phyloP scores from a whole-genome alignment of 2,797 vertebrate species.

The Molossus molossus region DNA sequence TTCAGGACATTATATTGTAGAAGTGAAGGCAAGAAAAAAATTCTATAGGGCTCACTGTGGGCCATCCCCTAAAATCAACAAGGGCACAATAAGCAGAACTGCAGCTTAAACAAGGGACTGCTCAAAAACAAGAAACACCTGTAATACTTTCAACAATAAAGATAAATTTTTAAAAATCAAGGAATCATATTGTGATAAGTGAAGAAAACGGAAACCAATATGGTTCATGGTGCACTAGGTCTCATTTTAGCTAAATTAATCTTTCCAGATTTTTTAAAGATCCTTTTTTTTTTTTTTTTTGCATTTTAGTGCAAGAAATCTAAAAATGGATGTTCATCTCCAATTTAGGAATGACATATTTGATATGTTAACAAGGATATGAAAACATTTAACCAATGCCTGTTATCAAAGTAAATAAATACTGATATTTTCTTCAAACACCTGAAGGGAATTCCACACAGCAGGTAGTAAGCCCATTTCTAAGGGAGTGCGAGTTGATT shows the following conservation, averaged over 20 bases:
- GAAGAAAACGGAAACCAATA: not conserved
- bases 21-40: not conserved
- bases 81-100: not conserved
- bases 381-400: not conserved
- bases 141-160: no score
- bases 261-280: constrained; percentile 39
- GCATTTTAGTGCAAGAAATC: not conserved
- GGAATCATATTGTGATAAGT: not conserved
- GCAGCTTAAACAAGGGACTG: not conserved
- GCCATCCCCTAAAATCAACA: not conserved
- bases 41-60: not conserved
- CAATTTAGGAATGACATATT: not conserved
- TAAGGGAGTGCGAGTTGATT: not conserved
- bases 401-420: not conserved
- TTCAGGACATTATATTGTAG: not conserved
- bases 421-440: constrained; percentile 4
- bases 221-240: not conserved
- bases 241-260: not conserved
- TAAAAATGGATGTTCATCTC: not conserved
- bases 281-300: not conserved
- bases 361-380: not conserved
- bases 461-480: not conserved
- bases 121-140: not conserved
- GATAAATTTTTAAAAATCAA: not conserved
- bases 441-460: not conserved